Conservation (phyloP, 2,888 invertebrate genomes). For the Oasisia sp. region DNA sequence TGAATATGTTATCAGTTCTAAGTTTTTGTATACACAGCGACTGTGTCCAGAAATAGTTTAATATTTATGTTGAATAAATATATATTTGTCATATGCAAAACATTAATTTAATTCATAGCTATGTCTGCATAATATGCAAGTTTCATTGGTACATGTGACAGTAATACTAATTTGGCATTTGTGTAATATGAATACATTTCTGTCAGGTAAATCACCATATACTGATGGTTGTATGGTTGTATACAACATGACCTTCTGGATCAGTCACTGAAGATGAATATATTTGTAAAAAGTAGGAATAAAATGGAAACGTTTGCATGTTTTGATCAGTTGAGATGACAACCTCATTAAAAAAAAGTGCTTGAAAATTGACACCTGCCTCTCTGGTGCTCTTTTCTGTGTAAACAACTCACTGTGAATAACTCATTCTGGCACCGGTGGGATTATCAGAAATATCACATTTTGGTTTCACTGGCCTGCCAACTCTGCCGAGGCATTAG, state of each 20-base stretch:
- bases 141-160: too few species aligned
- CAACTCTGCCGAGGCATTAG: background rate
- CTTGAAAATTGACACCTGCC: background rate
- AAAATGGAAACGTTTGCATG: background rate
- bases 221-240: background rate
- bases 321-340: background rate
- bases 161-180: background rate
- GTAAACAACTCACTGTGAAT: background rate
- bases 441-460: background rate
- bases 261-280: background rate
- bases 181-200: background rate
- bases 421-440: background rate
- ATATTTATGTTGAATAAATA: background rate
- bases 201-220: too few species aligned
- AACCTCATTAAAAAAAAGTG: background rate
- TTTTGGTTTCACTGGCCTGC: background rate
- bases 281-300: background rate
- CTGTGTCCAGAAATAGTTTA: background rate
- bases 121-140: too few species aligned
- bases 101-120: too few species aligned
- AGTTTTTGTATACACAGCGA: too few species aligned
- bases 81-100: too few species aligned
- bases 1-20: too few species aligned
- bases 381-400: background rate
- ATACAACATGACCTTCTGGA: background rate